These are phyloP conservation scores for Orthonychiurus folsomi DNA, from an alignment of 2,888 invertebrate genomes.

Conservation along the genomic window DNA sequence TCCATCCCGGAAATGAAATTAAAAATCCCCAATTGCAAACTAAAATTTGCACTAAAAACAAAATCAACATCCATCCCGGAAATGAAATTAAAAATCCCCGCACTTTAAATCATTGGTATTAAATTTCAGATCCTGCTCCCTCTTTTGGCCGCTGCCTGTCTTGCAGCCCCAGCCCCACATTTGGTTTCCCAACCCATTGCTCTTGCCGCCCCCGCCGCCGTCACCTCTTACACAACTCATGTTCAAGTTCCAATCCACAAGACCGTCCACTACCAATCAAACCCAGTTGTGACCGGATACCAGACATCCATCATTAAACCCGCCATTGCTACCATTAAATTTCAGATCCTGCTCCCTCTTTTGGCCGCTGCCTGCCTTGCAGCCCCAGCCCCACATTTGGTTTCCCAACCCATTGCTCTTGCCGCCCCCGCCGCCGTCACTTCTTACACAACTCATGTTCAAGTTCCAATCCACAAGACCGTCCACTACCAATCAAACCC, in stretches of 20 bases:
- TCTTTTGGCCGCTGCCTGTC: conserved; percentile 35
- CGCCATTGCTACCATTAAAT: conserved; percentile 28
- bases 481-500: conserved; percentile 42
- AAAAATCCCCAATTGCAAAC: not conserved
- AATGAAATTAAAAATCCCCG: not conserved
- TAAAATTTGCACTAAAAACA: too few species aligned
- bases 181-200: conserved; percentile 5
- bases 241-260: conserved; percentile 31
- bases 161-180: conserved; percentile 23
- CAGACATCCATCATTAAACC: conserved; percentile 43
- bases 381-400: conserved; percentile 19
- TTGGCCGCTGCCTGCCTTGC: conserved; percentile 32
- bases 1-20: not conserved
- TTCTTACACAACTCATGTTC: conserved; percentile 19
- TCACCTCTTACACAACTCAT: conserved; percentile 14
- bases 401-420: conserved; percentile 7
- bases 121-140: conserved; percentile 29
- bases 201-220: conserved; percentile 12
- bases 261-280: conserved; percentile 41
- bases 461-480: conserved; percentile 32
- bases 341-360: conserved; percentile 30
- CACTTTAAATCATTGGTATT: not conserved
- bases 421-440: conserved; percentile 14
- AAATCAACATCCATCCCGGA: too few species aligned
- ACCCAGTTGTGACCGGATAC: conserved; percentile 44